Conservation (phyloP, 1,140 invertebrate genomes). For the Aphidius ervi region DNA sequence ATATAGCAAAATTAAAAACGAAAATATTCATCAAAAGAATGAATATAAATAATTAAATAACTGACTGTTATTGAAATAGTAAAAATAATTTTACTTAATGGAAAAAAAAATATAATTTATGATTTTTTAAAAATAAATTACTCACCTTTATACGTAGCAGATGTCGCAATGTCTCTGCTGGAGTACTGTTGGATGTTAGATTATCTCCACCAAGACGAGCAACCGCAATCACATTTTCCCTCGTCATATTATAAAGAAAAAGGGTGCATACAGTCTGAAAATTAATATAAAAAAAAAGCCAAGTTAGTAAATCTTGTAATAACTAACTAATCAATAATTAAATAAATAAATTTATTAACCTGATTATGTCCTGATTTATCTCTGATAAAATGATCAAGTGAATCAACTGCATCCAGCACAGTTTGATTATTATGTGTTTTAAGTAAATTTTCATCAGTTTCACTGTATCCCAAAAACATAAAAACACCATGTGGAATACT, state of each 20-base stretch:
- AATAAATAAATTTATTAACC: constrained; percentile 46
- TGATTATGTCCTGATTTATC: constrained; percentile 64
- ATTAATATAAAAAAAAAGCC: constrained; percentile 11
- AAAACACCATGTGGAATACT: constrained; percentile 76
- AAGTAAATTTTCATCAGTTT: constrained; percentile 78
- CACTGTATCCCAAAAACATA: constrained; percentile 82
- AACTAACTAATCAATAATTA: constrained; percentile 2
- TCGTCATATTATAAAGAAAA: constrained; percentile 76
- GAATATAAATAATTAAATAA: too few relatives aligned
- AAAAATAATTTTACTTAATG: not conserved
- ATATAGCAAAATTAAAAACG: too few relatives aligned
- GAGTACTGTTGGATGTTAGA: constrained; percentile 48
- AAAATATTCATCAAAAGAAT: too few relatives aligned
- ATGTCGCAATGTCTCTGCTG: constrained; percentile 48
- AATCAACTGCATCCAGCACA: constrained; percentile 73
- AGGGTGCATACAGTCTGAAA: constrained; percentile 74
- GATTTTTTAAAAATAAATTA: constrained; percentile 23
- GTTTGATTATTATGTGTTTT: constrained; percentile 73
- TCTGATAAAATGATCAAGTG: constrained; percentile 72
- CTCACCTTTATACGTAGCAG: constrained; percentile 53
- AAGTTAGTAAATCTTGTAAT: not conserved
- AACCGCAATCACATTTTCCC: constrained; percentile 81
- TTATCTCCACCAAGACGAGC: constrained; percentile 70
- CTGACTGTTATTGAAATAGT: not conserved
- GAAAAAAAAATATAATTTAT: constrained; percentile 1